These are phyloP conservation scores for Protobothrops flavoviridis DNA, from an alignment of 2,113 vertebrate genomes.

Conservation along the genomic window DNA sequence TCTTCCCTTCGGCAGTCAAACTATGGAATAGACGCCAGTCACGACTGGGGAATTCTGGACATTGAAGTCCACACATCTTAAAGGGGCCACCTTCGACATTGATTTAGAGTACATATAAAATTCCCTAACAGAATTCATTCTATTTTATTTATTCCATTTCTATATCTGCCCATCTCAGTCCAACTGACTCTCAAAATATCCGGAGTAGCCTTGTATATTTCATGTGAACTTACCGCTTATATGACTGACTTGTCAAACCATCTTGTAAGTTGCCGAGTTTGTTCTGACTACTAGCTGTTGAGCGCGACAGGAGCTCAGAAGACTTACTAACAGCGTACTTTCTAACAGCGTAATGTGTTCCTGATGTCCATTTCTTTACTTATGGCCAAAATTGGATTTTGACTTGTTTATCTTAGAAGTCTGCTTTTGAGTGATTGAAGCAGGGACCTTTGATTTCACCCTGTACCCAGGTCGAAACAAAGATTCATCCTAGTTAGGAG, in stretches of 20 bases:
- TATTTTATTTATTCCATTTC: not conserved
- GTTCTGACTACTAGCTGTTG: not conserved
- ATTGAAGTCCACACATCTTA: not conserved
- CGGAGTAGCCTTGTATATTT: not conserved
- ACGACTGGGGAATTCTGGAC: not conserved
- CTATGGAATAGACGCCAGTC: not conserved
- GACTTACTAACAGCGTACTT: not conserved
- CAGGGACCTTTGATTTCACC: not conserved
- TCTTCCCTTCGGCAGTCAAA: not conserved
- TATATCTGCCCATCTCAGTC: not conserved
- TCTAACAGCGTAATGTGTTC: not conserved
- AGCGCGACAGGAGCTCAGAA: not conserved
- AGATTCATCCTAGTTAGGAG: not conserved
- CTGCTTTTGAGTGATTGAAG: not conserved
- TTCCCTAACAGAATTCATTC: not conserved
- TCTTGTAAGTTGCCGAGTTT: not conserved
- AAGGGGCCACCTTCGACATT: not conserved
- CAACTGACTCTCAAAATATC: not conserved
- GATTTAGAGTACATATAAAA: not conserved
- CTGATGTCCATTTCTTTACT: not conserved
- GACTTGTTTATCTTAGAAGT: not conserved
- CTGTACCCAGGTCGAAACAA: not conserved
- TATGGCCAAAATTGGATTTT: not conserved
- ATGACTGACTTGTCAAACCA: not conserved
- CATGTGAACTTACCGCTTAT: not conserved